Base-by-base conservation (phyloP, 2,797 vertebrate species). In the Sylvia borin region DNA sequence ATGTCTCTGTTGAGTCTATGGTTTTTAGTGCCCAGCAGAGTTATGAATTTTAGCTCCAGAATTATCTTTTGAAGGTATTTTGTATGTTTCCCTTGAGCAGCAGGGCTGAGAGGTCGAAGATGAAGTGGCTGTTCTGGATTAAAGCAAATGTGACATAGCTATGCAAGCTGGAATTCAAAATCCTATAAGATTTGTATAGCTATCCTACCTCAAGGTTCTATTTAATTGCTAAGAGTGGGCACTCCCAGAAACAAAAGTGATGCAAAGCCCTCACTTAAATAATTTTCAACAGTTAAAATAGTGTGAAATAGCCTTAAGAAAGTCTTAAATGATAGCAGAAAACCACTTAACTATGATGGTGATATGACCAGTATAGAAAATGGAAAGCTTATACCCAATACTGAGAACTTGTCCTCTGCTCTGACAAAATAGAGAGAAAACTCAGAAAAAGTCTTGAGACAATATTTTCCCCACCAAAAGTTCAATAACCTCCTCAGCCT, bases 21-120 rank as follows among this genome's bases (percentile, higher is more conserved):
- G 73, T 51, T 94, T 96, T 96, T 95, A 97, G 93, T 93, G 73
- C 88, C 73, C 92, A 84, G 84, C 55, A 89, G 85, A 94, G 95
- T 94, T 93, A 94, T 94, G 93, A 97, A 96, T 95, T 95, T 95
- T 86, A 94, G 92, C 81, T 95, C 40, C 85, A 88, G 88, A 88
- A 94, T 97, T 95, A 97, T 93, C 82, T 90, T 95, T 88, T 94
- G 90, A 95, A 95, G 82, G 54, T 72, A 68, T 96, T 95, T 92
- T 75, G 70, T 95, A 95, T 83, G 76, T 95, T 94, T 88, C 96
- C 95, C 95, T 83, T 93, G 96, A 94, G 95, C 53, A 93, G 76
- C n/a, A 84, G 32, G 76, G 76, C 70, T 88, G 51, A 95, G 94
- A 94, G 90, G 70, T 85, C 25, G 61, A 77, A 91, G 50, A 90